Percentiles rank a stretch among this genome's conserved stretches.
Evolutionary conservation across 2,888 invertebrate species (phyloP).

Genomic region (Pinctada fucata): DNA sequence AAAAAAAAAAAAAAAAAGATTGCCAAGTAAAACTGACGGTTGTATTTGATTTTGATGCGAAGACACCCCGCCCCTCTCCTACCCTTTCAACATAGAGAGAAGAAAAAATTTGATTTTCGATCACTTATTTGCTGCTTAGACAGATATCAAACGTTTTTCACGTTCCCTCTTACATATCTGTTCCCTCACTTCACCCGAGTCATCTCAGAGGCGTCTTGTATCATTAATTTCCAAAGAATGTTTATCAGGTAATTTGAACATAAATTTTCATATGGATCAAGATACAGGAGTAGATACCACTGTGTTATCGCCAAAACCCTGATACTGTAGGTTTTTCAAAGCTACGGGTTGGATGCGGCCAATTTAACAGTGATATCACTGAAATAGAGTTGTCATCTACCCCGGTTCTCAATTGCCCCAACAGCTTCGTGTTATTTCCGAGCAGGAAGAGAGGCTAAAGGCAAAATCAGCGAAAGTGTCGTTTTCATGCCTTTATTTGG

Average conservation of each 20-base stretch:
- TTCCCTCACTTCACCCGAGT: no score
- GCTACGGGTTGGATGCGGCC: constrained; percentile 29
- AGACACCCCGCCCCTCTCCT: no score
- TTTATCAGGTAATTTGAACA: constrained; percentile 17
- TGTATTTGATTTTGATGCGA: background rate
- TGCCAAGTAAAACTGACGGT: background rate
- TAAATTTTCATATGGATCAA: constrained; percentile 8
- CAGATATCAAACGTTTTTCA: no score
- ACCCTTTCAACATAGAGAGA: no score
- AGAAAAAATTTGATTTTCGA: no score
- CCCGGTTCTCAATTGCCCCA: constrained; percentile 19
- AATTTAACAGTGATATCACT: constrained; percentile 40
- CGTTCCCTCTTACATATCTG: no score
- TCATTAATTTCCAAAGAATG: background rate
- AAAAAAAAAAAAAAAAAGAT: constrained; percentile 1
- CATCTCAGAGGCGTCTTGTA: no score
- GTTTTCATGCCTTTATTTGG: constrained; percentile 41
- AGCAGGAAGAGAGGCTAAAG: constrained; percentile 32
- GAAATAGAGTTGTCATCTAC: constrained; percentile 36
- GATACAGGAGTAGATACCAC: background rate
- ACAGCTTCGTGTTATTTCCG: constrained; percentile 39
- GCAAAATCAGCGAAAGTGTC: constrained; percentile 38
- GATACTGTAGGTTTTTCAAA: background rate
- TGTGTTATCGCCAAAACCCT: background rate
- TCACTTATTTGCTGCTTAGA: no score